Evolutionary conservation across 1,140 invertebrate genomes (phyloP).

Genomic region (Artemia franciscana): DNA sequence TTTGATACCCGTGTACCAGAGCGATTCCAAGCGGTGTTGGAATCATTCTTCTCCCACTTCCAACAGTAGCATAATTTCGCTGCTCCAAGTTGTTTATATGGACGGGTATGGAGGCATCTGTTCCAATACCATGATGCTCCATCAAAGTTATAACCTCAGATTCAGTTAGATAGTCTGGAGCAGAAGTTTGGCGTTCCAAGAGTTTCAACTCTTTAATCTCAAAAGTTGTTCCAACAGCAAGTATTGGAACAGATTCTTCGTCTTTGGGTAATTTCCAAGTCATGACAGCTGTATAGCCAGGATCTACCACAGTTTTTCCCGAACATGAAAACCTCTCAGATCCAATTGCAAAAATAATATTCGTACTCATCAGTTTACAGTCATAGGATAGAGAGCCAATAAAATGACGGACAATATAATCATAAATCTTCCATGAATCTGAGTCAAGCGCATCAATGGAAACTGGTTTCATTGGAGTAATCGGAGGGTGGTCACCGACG

Average conservation of each 20-base stretch:
- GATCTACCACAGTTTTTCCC: slow-evolving; percentile 64
- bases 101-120: slow-evolving; percentile 94
- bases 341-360: slow-evolving; percentile 52
- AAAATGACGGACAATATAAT: slow-evolving; percentile 91
- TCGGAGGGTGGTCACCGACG: slow-evolving; percentile 95
- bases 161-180: slow-evolving; percentile 93
- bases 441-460: slow-evolving; percentile 54
- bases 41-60: slow-evolving; percentile 47
- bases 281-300: slow-evolving; percentile 81
- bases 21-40: slow-evolving; percentile 88
- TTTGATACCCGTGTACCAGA: slow-evolving; percentile 89
- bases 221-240: slow-evolving; percentile 42
- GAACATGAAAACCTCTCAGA: slow-evolving; percentile 60
- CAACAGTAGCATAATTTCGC: slow-evolving; percentile 82
- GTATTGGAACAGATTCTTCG: slow-evolving; percentile 54
- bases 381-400: slow-evolving; percentile 73
- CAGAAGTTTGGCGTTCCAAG: slow-evolving; percentile 68
- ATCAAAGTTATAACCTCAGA: slow-evolving; percentile 92
- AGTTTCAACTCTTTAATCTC: slow-evolving; percentile 51
- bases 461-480: slow-evolving; percentile 76
- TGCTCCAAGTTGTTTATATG: slow-evolving; percentile 98
- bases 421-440: slow-evolving; percentile 80
- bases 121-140: slow-evolving; percentile 97
- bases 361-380: slow-evolving; percentile 65
- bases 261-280: slow-evolving; percentile 68